Base-by-base conservation (phyloP, 2,888 invertebrate genomes). In the Merodon equestris region DNA sequence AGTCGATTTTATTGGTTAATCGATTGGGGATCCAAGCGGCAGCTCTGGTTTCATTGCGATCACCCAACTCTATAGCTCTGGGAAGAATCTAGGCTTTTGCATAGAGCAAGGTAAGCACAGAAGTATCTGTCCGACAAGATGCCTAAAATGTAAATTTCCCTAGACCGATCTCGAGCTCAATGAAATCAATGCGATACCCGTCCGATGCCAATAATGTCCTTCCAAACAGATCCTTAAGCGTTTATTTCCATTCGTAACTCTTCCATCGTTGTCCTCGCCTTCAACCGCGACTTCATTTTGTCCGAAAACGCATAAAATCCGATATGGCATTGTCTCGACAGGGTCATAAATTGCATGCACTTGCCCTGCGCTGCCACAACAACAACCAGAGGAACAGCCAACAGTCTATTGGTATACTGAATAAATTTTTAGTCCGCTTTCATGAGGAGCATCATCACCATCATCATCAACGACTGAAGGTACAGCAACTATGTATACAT, bases 271-370 rank as follows among this genome's bases (percentile, higher is more conserved):
- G 79, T 64, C 40, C 57, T 56, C n/a, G 44, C 50, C 45, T 74
- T 70, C 64, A 60, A 64, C 19, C 44, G 60, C 64, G 71, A 72
- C 74, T 79, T 74, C 79, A 79, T 79, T 79, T 79, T 79, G 74
- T 79, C 79, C 79, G 74, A 74, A 79, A 74, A 27, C 68, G 79
- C 74, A 70, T 60, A 68, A 74, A 68, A 74, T 74, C 68, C 79
- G 79, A 74, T 79, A 79, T 68, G 79, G 79, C 74, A 79, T 79
- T 79, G 79, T 79, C 79, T 79, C 79, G 79, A 70, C 68, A 56
- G 74, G 79, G 74, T 79, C 79, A 79, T 79, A 79, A 79, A 79
- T 79, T 79, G 68, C 36, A 50, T 56, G 74, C 79, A 79, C 74
- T 79, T 79, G 74, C 60, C 74, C 64, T 70, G 73, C 48, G 61